Evolutionary conservation across 2,113 vertebrate species (phyloP).

Genomic region (Daubentonia madagascariensis): DNA sequence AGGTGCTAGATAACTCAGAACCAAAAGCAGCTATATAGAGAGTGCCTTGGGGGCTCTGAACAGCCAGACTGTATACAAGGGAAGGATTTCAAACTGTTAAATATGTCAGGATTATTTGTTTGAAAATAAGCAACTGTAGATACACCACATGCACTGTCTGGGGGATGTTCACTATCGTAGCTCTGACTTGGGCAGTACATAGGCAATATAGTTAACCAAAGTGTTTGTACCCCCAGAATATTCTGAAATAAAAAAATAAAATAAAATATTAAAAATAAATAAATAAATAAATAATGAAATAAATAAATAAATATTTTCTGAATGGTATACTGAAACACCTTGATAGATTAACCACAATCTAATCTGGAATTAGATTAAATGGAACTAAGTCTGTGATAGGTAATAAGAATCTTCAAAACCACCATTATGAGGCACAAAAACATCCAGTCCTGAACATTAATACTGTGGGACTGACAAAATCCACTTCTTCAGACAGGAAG

Average conservation of each 20-base stretch:
- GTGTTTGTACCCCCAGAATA: too few species aligned
- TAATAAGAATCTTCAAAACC: neutral
- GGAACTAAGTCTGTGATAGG: neutral
- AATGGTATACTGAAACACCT: neutral
- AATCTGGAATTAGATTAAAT: neutral
- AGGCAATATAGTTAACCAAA: too few species aligned
- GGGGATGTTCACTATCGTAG: too few species aligned
- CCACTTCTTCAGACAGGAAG: neutral
- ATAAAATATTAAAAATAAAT: too few species aligned
- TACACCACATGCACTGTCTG: neutral
- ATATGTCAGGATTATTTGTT: neutral
- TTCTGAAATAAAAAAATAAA: too few species aligned
- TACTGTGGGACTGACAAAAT: neutral
- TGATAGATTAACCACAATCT: neutral
- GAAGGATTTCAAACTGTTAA: neutral
- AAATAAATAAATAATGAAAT: too few species aligned
- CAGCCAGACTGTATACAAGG: neutral
- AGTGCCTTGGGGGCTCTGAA: neutral
- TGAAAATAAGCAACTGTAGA: neutral
- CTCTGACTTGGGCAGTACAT: too few species aligned
- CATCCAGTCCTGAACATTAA: neutral
- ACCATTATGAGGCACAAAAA: neutral
- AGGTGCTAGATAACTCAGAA: neutral
- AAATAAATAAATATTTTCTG: slow-evolving; percentile 26
- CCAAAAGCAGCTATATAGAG: neutral